phyloP scores from a whole-genome alignment of 2,888 invertebrate species.

The Crocallis elinguaria region DNA sequence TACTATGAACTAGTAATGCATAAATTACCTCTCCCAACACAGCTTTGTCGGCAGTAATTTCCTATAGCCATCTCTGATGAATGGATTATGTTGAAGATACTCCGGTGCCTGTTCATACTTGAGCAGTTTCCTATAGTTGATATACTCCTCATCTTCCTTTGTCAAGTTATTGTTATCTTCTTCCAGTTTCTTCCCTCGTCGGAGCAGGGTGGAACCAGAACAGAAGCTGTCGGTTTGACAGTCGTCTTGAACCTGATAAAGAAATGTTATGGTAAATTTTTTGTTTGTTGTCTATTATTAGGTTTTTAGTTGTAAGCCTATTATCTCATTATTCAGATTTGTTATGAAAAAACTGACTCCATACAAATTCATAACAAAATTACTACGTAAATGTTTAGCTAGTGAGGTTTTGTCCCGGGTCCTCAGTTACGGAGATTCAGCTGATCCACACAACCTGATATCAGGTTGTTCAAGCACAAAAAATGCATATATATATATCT shows the following conservation, averaged over 20 bases:
- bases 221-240: conserved; percentile 57
- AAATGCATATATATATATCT: too few species aligned
- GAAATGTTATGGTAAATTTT: neutral
- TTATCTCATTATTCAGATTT: too few species aligned
- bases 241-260: conserved; percentile 63
- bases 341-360: too few species aligned
- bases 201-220: conserved; percentile 57
- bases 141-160: conserved; percentile 76
- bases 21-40: conserved; percentile 92
- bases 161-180: conserved; percentile 79
- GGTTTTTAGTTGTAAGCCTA: too few species aligned
- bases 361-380: too few species aligned
- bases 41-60: conserved; percentile 92
- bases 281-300: neutral
- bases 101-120: conserved; percentile 89
- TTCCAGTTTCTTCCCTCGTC: conserved; percentile 72
- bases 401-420: too few species aligned
- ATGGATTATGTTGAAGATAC: conserved; percentile 94
- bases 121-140: conserved; percentile 75
- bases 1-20: neutral
- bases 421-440: too few species aligned
- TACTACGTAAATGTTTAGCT: too few species aligned
- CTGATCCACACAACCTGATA: too few species aligned
- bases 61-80: conserved; percentile 93
- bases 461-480: too few species aligned